phyloP scores from a whole-genome alignment of 2,888 invertebrate species.

The Parasteatoda lunata region DNA sequence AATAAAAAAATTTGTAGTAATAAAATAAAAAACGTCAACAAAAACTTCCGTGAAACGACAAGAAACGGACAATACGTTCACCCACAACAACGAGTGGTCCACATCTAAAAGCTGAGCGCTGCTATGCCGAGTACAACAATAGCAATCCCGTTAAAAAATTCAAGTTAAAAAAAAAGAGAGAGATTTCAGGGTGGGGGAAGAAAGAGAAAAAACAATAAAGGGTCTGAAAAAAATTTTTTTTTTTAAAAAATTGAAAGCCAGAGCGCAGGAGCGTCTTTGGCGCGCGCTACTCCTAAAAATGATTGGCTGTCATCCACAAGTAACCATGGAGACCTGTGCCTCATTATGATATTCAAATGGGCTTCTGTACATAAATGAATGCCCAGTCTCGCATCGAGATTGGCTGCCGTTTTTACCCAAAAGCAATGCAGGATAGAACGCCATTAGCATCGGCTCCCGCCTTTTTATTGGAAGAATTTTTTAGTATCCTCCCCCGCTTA shows the following conservation, averaged over 20 bases:
- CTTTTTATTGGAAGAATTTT: conserved; percentile 66
- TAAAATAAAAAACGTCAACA: not conserved
- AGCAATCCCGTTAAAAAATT: conserved; percentile 51
- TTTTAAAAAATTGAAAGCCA: conserved; percentile 39
- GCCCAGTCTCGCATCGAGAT: conserved; percentile 57
- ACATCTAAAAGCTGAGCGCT: conserved; percentile 25
- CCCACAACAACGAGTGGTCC: conserved; percentile 20
- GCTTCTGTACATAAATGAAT: conserved; percentile 64
- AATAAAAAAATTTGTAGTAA: not conserved
- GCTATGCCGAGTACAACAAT: conserved; percentile 34
- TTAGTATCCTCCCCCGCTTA: conserved; percentile 49
- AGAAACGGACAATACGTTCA: conserved; percentile 25
- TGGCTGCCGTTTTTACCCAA: conserved; percentile 49
- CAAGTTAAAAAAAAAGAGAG: conserved; percentile 23
- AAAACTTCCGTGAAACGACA: not conserved
- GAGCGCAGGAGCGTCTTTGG: conserved; percentile 57
- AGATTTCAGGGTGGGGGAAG: conserved; percentile 2
- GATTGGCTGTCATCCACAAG: conserved; percentile 63
- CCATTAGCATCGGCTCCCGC: conserved; percentile 63
- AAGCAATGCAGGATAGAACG: conserved; percentile 49
- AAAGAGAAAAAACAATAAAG: conserved; percentile 18
- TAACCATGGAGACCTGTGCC: conserved; percentile 54
- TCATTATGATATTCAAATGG: conserved; percentile 68
- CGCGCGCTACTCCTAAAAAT: conserved; percentile 53
- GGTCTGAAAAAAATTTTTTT: conserved; percentile 1